These are phyloP conservation scores for Danio aesculapii DNA, from an alignment of 2,797 vertebrate genomes.

Conservation along the genomic window DNA sequence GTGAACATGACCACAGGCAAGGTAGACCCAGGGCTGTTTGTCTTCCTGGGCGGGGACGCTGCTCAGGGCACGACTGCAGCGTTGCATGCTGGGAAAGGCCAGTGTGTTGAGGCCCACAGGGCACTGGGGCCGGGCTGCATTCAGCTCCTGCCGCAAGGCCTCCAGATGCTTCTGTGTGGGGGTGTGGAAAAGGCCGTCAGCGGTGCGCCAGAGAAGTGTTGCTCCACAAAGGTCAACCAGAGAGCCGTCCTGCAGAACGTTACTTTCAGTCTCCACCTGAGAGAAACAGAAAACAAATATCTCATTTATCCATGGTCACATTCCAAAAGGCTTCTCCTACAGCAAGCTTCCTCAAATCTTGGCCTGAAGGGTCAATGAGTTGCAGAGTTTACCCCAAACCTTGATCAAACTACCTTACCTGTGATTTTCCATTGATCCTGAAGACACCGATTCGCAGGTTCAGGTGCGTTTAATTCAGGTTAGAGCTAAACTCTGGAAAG, in stretches of 20 bases:
- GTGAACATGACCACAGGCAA: conserved; percentile 94
- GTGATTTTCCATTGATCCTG: too few species aligned
- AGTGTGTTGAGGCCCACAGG: conserved; percentile 97
- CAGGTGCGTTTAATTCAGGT: too few species aligned
- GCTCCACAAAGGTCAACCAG: conserved; percentile 97
- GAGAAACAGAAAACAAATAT: background rate
- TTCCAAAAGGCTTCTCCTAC: background rate
- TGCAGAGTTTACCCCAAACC: too few species aligned
- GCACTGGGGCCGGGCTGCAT: conserved; percentile 94
- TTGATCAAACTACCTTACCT: too few species aligned
- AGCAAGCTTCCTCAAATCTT: too few species aligned
- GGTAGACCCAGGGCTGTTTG: conserved; percentile 97
- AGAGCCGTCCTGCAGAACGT: conserved; percentile 93
- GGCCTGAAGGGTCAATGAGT: too few species aligned
- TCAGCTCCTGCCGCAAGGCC: conserved; percentile 96
- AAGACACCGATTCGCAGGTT: too few species aligned
- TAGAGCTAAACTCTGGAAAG: too few species aligned
- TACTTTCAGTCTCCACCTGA: conserved; percentile 96
- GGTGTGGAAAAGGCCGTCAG: conserved; percentile 93
- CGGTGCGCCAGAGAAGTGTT: conserved; percentile 95
- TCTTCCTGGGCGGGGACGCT: conserved; percentile 87
- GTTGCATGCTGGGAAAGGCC: conserved; percentile 96
- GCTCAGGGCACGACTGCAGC: conserved; percentile 86
- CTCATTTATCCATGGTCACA: background rate
- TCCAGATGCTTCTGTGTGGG: conserved; percentile 98